A percentile compares a stretch with the other conserved stretches of the same genome.
Evolutionary conservation across 2,113 vertebrate genomes (phyloP).

Genomic region (Bufo gargarizans): DNA sequence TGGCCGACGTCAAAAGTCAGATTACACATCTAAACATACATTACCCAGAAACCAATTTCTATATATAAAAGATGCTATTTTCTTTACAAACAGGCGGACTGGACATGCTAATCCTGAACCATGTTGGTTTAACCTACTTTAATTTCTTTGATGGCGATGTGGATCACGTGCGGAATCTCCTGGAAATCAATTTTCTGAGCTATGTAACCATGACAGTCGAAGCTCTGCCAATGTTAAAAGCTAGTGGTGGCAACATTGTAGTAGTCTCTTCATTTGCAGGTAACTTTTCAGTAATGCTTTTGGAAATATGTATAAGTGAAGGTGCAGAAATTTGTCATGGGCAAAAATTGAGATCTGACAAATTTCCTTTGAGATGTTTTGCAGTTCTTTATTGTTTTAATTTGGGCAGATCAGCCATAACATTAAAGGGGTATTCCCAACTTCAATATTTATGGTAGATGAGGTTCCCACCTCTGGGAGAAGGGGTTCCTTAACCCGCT

Average conservation of each 20-base stretch:
- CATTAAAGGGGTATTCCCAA: too few species aligned
- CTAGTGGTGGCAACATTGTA: slow-evolving; percentile 72
- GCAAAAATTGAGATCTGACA: too few species aligned
- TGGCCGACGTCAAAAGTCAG: neutral
- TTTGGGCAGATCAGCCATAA: too few species aligned
- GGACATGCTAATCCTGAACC: slow-evolving; percentile 80
- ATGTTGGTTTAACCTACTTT: slow-evolving; percentile 58
- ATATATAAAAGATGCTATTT: neutral
- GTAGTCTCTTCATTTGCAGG: slow-evolving; percentile 77
- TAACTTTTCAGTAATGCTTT: slow-evolving; percentile 57
- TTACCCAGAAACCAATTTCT: neutral
- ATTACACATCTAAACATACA: neutral
- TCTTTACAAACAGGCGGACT: slow-evolving; percentile 70
- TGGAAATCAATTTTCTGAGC: slow-evolving; percentile 77
- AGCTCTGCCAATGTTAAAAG: slow-evolving; percentile 76
- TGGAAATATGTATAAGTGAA: neutral
- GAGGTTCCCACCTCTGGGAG: too few species aligned
- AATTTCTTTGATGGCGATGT: slow-evolving; percentile 63
- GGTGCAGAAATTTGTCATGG: too few species aligned
- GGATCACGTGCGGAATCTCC: slow-evolving; percentile 58
- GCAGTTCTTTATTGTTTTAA: too few species aligned
- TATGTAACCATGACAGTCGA: slow-evolving; percentile 67
- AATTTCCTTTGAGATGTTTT: too few species aligned
- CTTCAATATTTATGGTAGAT: too few species aligned
- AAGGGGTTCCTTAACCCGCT: too few species aligned